Conservation (phyloP, 1,140 invertebrate species). For the Paramacrobiotus metropolitanus region DNA sequence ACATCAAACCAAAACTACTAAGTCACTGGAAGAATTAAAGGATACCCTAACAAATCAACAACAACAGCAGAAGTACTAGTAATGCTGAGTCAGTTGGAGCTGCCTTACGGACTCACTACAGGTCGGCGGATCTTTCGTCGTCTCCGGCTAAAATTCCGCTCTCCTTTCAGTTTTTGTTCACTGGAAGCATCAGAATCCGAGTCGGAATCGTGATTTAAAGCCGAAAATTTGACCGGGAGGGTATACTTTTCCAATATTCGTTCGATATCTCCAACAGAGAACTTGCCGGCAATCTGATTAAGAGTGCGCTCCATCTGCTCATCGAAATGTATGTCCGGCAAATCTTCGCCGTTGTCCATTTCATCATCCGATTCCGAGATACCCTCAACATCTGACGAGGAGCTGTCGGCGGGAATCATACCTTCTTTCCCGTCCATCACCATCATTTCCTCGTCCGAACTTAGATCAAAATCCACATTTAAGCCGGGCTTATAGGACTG, state of each 20-base stretch:
- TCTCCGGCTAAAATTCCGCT: background rate
- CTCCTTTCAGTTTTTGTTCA: background rate
- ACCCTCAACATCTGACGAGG: background rate
- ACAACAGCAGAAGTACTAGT: too few species aligned
- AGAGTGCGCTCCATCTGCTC: background rate
- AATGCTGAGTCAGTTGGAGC: too few species aligned
- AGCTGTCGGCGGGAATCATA: background rate
- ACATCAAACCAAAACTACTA: too few species aligned
- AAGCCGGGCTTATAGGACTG: background rate
- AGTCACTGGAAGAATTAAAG: too few species aligned
- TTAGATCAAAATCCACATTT: background rate
- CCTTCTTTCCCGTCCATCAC: background rate
- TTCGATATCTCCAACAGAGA: background rate
- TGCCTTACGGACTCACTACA: too few species aligned
- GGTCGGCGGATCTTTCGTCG: too few species aligned
- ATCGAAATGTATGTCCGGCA: background rate
- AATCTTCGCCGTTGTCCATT: background rate
- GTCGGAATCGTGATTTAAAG: background rate
- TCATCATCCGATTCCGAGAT: background rate
- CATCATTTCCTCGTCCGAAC: background rate
- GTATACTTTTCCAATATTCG: background rate
- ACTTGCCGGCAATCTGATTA: background rate
- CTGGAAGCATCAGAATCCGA: background rate
- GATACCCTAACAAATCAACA: too few species aligned
- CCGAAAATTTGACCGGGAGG: background rate